These are phyloP conservation scores for Apantesis nais DNA, from an alignment of 2,888 invertebrate genomes.

Conservation along the genomic window DNA sequence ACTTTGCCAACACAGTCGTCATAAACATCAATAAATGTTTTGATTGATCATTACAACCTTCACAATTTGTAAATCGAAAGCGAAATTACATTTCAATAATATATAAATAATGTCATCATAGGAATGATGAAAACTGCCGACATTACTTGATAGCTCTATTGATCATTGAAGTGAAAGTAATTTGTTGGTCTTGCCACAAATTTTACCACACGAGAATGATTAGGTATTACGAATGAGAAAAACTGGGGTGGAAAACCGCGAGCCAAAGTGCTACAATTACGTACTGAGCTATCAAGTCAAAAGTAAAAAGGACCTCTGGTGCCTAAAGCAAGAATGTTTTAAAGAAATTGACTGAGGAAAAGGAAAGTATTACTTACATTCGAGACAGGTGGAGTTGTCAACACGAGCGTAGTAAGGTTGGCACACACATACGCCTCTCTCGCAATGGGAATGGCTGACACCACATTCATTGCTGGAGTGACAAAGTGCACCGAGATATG, in stretches of 20 bases:
- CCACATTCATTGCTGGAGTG: slow-evolving; percentile 87
- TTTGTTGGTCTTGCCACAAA: slow-evolving; percentile 62
- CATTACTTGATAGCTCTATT: slow-evolving; percentile 40
- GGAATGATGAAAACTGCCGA: slow-evolving; percentile 54
- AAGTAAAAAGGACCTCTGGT: slow-evolving; percentile 31
- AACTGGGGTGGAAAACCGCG: slow-evolving; percentile 55
- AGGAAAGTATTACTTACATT: slow-evolving; percentile 88
- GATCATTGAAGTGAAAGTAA: slow-evolving; percentile 72
- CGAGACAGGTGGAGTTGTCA: slow-evolving; percentile 92
- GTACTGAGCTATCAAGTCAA: slow-evolving; percentile 21
- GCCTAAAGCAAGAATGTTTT: slow-evolving; percentile 13
- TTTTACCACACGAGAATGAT: slow-evolving; percentile 57
- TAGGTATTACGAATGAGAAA: slow-evolving; percentile 49
- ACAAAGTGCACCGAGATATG: slow-evolving; percentile 87
- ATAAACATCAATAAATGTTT: slow-evolving; percentile 37
- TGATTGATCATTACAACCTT: slow-evolving; percentile 42
- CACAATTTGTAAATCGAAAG: slow-evolving; percentile 51
- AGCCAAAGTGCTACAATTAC: slow-evolving; percentile 46
- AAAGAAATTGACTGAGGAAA: slow-evolving; percentile 6
- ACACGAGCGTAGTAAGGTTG: slow-evolving; percentile 92
- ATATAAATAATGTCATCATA: slow-evolving; percentile 52
- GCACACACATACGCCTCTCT: slow-evolving; percentile 91
- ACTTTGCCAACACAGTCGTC: slow-evolving; percentile 12
- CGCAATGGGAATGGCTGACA: slow-evolving; percentile 88
- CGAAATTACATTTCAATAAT: slow-evolving; percentile 50